Percentiles rank a stretch among this genome's conserved stretches.
These are phyloP conservation scores for Shargacucullia verbasci DNA, from an alignment of 2,888 invertebrate species.

Conservation along the genomic window DNA sequence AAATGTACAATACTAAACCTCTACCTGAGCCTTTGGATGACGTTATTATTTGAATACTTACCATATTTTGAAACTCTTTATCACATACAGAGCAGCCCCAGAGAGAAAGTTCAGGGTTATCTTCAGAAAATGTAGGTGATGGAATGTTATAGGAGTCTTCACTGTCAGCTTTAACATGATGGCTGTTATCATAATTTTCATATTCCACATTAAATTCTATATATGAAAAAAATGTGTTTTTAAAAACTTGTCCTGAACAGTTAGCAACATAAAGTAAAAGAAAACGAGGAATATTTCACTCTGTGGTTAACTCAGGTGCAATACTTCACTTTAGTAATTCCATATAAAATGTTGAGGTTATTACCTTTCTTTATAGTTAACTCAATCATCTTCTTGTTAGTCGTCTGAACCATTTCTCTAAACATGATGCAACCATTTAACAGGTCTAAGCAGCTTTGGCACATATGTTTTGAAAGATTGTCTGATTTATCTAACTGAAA, in stretches of 20 bases:
- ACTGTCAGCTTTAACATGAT: conserved; percentile 60
- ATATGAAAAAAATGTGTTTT: conserved; percentile 6
- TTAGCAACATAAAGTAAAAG: too few species aligned
- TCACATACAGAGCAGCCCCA: conserved; percentile 73
- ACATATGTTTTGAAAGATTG: conserved; percentile 75
- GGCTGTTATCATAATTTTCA: conserved; percentile 54
- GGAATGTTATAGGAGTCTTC: conserved; percentile 74
- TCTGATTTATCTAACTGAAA: conserved; percentile 74
- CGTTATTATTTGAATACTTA: conserved; percentile 52
- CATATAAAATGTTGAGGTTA: background rate
- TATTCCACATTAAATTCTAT: conserved; percentile 57
- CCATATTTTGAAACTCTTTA: conserved; percentile 73
- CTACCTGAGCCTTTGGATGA: too few species aligned
- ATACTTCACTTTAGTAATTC: too few species aligned
- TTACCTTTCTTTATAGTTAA: conserved; percentile 77
- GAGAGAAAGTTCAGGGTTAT: conserved; percentile 60
- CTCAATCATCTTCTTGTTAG: conserved; percentile 68
- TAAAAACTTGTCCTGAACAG: too few species aligned
- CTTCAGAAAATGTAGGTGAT: conserved; percentile 73
- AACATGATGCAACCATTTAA: conserved; percentile 82
- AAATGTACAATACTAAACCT: too few species aligned
- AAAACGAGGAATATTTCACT: too few species aligned
- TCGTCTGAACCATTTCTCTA: conserved; percentile 79
- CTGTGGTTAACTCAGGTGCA: too few species aligned
- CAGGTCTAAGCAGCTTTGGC: conserved; percentile 77